These are phyloP conservation scores for Scaptomyza parva DNA, from an alignment of 2,888 invertebrate genomes.

Conservation along the genomic window DNA sequence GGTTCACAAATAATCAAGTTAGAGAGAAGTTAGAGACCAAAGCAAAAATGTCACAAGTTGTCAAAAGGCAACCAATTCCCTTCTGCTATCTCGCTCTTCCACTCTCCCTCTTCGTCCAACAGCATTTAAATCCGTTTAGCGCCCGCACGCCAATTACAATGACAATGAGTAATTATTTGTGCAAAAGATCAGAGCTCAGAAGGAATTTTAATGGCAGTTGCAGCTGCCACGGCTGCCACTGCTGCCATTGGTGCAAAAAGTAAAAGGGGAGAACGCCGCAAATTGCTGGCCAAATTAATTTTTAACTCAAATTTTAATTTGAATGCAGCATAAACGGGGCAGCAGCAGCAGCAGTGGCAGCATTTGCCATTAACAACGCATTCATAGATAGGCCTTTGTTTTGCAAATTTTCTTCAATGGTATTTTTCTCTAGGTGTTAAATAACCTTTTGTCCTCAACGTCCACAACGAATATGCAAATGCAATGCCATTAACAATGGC, in stretches of 20 bases:
- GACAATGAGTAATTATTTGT: constrained; percentile 79
- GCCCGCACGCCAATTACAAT: constrained; percentile 79
- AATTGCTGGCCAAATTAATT: constrained; percentile 67
- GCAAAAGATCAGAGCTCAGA: constrained; percentile 61
- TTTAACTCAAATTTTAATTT: constrained; percentile 54
- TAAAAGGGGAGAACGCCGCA: constrained; percentile 33
- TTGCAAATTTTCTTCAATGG: constrained; percentile 52
- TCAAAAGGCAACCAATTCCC: constrained; percentile 27
- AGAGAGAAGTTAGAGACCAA: constrained; percentile 13
- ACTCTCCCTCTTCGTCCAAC: not conserved
- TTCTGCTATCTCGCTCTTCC: too few species aligned
- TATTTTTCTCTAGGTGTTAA: constrained; percentile 41
- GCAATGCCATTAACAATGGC: constrained; percentile 51
- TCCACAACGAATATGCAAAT: constrained; percentile 55
- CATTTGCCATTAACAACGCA: constrained; percentile 10
- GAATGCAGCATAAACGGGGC: constrained; percentile 43
- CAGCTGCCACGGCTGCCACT: constrained; percentile 41
- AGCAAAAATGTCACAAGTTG: constrained; percentile 58
- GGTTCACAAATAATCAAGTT: constrained; percentile 64
- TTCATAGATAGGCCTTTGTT: constrained; percentile 50
- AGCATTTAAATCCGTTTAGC: constrained; percentile 65
- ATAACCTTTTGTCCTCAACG: constrained; percentile 15
- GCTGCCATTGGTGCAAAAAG: constrained; percentile 34
- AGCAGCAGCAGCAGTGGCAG: constrained; percentile 22
- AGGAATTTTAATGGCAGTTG: constrained; percentile 69